Evolutionary conservation across 2,888 invertebrate species (phyloP).

Genomic region (Parnassius smintheus): DNA sequence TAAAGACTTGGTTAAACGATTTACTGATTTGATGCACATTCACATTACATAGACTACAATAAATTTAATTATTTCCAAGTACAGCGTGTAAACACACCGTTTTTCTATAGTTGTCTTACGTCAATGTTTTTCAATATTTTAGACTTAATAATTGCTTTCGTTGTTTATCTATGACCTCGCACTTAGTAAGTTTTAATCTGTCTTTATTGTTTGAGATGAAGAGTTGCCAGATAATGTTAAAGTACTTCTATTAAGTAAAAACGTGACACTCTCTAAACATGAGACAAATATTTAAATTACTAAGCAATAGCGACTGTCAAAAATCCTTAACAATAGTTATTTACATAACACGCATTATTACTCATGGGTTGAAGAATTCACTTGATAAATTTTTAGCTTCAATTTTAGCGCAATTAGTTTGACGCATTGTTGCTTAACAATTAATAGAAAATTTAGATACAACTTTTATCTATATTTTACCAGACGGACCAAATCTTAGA

Average conservation of each 20-base stretch:
- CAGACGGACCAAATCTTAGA: conserved; percentile 72
- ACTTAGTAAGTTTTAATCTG: too few relatives aligned
- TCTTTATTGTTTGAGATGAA: neutral
- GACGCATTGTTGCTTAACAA: conserved; percentile 38
- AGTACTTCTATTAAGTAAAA: neutral
- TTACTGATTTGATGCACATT: conserved; percentile 32
- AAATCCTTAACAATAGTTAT: neutral
- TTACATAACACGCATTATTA: too few relatives aligned
- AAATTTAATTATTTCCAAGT: too few relatives aligned
- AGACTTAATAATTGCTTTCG: too few relatives aligned
- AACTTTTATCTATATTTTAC: conserved; percentile 54
- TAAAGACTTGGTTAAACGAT: conserved; percentile 52
- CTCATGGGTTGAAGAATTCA: too few relatives aligned
- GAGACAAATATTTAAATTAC: too few relatives aligned
- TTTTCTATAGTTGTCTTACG: too few relatives aligned
- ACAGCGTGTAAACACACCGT: too few relatives aligned
- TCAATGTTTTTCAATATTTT: too few relatives aligned
- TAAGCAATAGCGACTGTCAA: neutral
- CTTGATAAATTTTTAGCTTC: too few relatives aligned
- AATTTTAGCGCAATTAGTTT: conserved; percentile 30
- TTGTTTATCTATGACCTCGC: too few relatives aligned
- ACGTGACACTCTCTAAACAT: too few relatives aligned
- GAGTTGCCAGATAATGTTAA: neutral
- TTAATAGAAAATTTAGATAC: conserved; percentile 38
- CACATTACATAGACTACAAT: neutral